Conservation (phyloP, 2,888 invertebrate species). For the Drosophila meridionalis region DNA sequence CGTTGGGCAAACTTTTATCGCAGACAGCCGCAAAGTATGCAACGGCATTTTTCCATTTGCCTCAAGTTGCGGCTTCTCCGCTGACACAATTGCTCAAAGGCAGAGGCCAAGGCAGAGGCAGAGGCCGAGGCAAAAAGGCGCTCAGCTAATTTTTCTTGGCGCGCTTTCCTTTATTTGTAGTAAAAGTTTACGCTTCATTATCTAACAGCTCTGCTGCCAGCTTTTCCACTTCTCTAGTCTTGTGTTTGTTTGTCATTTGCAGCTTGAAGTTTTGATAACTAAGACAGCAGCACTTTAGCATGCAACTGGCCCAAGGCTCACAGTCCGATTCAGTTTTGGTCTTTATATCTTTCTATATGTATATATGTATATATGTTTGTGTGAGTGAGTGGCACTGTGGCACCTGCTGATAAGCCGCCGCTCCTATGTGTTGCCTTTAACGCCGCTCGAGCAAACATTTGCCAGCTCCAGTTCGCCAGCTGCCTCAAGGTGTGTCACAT, state of each 20-base stretch:
- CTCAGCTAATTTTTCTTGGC: slow-evolving; percentile 43
- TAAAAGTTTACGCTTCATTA: slow-evolving; percentile 68
- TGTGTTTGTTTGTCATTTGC: slow-evolving; percentile 52
- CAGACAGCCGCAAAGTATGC: slow-evolving; percentile 58
- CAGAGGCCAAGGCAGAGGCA: slow-evolving; percentile 16
- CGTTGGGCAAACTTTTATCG: slow-evolving; percentile 58
- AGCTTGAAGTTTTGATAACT: slow-evolving; percentile 43
- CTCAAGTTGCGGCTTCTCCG: slow-evolving; percentile 24
- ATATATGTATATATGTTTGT: neutral
- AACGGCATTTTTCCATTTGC: slow-evolving; percentile 40
- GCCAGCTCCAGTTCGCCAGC: slow-evolving; percentile 45
- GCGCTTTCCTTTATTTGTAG: slow-evolving; percentile 46
- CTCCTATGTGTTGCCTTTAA: slow-evolving; percentile 18
- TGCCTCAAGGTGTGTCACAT: slow-evolving; percentile 64
- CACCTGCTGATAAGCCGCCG: slow-evolving; percentile 52
- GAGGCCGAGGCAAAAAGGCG: slow-evolving; percentile 29
- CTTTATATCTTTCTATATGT: neutral
- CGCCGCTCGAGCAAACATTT: slow-evolving; percentile 55
- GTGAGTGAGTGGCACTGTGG: slow-evolving; percentile 28
- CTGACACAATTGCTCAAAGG: slow-evolving; percentile 61
- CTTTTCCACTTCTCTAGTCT: slow-evolving; percentile 12
- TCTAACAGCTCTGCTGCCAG: slow-evolving; percentile 38
- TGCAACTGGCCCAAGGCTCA: slow-evolving; percentile 28
- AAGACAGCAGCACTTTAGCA: slow-evolving; percentile 26
- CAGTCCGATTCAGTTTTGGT: slow-evolving; percentile 12